Base-by-base conservation (phyloP, 2,797 vertebrate species). In the Neoniphon sammara region DNA sequence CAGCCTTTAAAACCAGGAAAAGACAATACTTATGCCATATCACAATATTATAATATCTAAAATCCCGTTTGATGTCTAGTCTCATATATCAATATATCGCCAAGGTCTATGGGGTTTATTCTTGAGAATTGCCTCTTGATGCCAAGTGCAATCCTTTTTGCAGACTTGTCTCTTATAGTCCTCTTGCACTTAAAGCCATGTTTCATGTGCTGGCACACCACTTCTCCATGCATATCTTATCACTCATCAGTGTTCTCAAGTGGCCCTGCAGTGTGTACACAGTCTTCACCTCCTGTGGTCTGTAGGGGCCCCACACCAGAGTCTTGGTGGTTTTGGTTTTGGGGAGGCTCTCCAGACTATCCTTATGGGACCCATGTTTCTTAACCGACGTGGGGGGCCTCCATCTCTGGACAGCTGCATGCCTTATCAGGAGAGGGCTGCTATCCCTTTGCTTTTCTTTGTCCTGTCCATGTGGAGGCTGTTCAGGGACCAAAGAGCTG, bases 321-420 rank as follows among this genome's bases (percentile, higher is more conserved):
- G 82, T 88, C 63, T 83, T 87, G 52, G 66, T 82, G 31, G 83
- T 91, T 72, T 87, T 88, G 7, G 57, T 83, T 84, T 81, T 81
- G 83, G 56, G 53, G 66, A 71, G 15, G 17, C 30, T 34, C 11
- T 52, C 55, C 57, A 14, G 54, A 54, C 44, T 59, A 7, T 64
- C 20, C 23, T 18, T 60, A 23, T 31, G 44, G 47, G 47, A n/a
- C 27, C 5, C 20, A 10, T 30, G 46, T 34, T 66, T 73, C 21
- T 27, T 65, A 30, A 57, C 25, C 21, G 59, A 63, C 44, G 25
- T 25, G 50, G 34, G 34, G 68, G 42, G 55, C 56, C 50, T 77
- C 54, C 56, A 17, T 12, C 46, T 54, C 39, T 60, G 67, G 50
- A 53, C 68, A 66, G 67, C 46, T 71, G 52, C 42, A 27, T 68